Conservation (phyloP, 2,888 invertebrate genomes). For the Epinotia ramella region DNA sequence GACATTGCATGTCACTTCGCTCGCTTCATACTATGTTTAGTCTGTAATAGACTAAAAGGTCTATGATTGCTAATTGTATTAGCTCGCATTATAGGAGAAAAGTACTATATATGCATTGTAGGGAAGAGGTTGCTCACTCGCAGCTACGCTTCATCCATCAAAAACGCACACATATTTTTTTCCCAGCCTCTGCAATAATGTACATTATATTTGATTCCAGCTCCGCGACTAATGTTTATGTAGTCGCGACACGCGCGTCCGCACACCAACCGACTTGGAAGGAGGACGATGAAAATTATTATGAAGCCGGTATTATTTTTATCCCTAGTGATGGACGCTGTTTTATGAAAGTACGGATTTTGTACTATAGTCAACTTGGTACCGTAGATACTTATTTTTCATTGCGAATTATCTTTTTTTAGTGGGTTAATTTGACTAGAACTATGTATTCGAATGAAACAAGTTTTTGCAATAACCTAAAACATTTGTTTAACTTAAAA, state of each 20-base stretch:
- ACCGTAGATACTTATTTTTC: slow-evolving; percentile 34
- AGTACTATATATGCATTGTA: neutral
- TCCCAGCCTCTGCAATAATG: neutral
- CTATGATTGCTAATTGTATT: neutral
- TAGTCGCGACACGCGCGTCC: slow-evolving; percentile 64
- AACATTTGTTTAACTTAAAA: neutral
- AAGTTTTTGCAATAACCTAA: neutral
- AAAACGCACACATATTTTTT: neutral
- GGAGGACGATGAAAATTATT: slow-evolving; percentile 66
- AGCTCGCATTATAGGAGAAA: neutral
- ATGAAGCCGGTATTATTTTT: slow-evolving; percentile 66
- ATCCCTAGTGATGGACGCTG: slow-evolving; percentile 62
- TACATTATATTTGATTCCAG: slow-evolving; percentile 11
- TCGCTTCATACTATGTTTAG: no score
- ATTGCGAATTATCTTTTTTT: slow-evolving; percentile 28
- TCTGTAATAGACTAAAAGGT: no score
- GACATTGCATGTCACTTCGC: no score
- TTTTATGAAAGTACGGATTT: slow-evolving; percentile 52
- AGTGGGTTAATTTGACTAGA: neutral
- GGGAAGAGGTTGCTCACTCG: neutral
- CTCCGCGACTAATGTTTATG: slow-evolving; percentile 59
- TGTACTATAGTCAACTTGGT: slow-evolving; percentile 31
- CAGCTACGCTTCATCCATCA: neutral
- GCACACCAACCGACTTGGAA: slow-evolving; percentile 63
- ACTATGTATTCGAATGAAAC: no score